Evolutionary conservation across 2,888 invertebrate species (phyloP).

Genomic region (Dexiosoma caninum): DNA sequence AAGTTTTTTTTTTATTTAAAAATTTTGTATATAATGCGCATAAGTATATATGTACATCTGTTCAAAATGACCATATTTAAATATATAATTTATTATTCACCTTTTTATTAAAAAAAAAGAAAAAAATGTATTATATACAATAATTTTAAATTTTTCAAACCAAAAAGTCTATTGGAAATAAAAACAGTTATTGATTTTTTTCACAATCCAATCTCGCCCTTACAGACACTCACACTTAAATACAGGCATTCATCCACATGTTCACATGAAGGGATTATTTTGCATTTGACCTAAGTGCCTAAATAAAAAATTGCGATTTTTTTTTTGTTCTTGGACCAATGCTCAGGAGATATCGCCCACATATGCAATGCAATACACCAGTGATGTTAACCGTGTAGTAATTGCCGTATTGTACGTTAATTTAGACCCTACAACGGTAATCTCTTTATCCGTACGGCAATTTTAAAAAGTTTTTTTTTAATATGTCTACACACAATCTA

Average conservation of each 20-base stretch:
- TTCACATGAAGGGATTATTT: background rate
- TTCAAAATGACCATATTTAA: no score
- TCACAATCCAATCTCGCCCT: background rate
- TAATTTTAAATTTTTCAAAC: background rate
- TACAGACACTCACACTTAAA: background rate
- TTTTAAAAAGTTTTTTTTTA: no score
- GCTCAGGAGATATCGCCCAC: no score
- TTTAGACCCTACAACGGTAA: no score
- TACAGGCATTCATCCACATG: background rate
- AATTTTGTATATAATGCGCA: background rate
- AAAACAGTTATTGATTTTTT: constrained; percentile 42
- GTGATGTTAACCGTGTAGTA: no score
- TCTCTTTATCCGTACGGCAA: no score
- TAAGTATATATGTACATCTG: background rate
- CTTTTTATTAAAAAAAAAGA: background rate
- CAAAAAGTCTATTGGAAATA: constrained; percentile 23
- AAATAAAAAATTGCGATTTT: no score
- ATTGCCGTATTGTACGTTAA: no score
- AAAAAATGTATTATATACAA: background rate
- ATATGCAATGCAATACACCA: no score
- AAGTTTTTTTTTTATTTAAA: background rate
- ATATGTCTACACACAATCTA: no score
- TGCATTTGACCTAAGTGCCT: background rate
- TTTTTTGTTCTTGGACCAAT: no score
- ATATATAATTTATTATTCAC: background rate